Percentiles rank a stretch among this genome's conserved stretches.
Conservation (phyloP, 2,888 invertebrate species). For the Azorinus chamasolen region DNA sequence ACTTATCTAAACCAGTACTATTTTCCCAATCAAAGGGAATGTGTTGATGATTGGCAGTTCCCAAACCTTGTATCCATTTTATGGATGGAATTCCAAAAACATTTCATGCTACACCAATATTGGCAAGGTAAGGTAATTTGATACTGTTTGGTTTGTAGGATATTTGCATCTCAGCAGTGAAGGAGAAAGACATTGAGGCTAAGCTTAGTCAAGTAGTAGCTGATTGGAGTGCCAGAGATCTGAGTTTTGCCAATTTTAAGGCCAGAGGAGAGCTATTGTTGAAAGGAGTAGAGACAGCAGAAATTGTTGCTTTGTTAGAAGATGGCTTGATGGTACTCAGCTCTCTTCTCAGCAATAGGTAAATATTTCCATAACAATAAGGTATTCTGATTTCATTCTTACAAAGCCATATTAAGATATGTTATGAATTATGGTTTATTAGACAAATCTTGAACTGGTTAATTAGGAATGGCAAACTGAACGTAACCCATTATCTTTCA, state of each 20-base stretch:
- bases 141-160: slow-evolving; percentile 88
- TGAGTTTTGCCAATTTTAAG: slow-evolving; percentile 92
- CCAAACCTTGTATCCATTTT: no score
- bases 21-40: no score
- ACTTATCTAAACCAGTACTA: no score
- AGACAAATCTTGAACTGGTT: no score
- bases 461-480: no score
- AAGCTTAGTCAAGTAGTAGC: slow-evolving; percentile 93
- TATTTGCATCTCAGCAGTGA: slow-evolving; percentile 95
- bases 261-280: slow-evolving; percentile 93
- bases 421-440: no score
- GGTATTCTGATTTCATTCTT: neutral
- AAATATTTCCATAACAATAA: slow-evolving; percentile 26
- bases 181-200: slow-evolving; percentile 96
- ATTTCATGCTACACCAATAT: no score
- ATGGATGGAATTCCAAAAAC: no score
- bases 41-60: no score
- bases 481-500: no score
- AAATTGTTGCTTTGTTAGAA: slow-evolving; percentile 92
- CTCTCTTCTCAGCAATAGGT: slow-evolving; percentile 94
- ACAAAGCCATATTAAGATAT: no score
- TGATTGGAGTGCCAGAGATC: slow-evolving; percentile 92
- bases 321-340: slow-evolving; percentile 95
- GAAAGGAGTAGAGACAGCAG: slow-evolving; percentile 90
- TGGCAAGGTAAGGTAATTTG: no score